phyloP scores from a whole-genome alignment of 2,113 vertebrate species.

The Sinocyclocheilus anshuiensis region DNA sequence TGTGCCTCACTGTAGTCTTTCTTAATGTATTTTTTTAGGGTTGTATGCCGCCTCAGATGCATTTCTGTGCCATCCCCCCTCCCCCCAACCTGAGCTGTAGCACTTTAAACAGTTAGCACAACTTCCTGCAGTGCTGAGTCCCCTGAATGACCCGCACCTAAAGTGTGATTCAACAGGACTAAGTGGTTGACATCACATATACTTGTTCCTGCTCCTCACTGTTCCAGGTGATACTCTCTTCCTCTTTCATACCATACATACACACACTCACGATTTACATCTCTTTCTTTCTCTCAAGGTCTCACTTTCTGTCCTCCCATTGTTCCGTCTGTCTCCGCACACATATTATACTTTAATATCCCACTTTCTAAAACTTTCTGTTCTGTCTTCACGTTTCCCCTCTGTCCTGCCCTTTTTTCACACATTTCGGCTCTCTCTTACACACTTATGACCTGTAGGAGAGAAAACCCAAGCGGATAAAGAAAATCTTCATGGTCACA shows the following conservation, averaged over 20 bases:
- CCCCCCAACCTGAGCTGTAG: background rate
- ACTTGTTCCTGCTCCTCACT: too few relatives aligned
- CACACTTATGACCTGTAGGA: background rate
- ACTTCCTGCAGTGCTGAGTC: background rate
- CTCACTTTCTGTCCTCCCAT: background rate
- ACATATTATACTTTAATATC: conserved; percentile 1
- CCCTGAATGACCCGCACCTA: background rate
- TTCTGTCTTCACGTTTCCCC: background rate
- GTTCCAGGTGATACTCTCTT: background rate
- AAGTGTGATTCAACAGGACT: too few relatives aligned
- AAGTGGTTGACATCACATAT: background rate
- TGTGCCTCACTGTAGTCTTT: too few relatives aligned
- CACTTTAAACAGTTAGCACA: background rate
- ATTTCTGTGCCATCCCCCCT: background rate
- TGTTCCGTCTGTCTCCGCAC: background rate
- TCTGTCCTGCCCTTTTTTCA: background rate
- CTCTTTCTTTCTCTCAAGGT: conserved; percentile 4
- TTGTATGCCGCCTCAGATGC: too few relatives aligned
- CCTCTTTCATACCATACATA: background rate
- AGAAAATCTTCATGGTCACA: background rate
- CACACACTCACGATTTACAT: background rate
- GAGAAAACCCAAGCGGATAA: background rate
- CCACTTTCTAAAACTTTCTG: background rate
- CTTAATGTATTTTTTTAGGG: too few relatives aligned
- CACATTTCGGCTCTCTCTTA: background rate